phyloP scores from a whole-genome alignment of 2,888 invertebrate genomes.

The Lithophane ornitopus region DNA sequence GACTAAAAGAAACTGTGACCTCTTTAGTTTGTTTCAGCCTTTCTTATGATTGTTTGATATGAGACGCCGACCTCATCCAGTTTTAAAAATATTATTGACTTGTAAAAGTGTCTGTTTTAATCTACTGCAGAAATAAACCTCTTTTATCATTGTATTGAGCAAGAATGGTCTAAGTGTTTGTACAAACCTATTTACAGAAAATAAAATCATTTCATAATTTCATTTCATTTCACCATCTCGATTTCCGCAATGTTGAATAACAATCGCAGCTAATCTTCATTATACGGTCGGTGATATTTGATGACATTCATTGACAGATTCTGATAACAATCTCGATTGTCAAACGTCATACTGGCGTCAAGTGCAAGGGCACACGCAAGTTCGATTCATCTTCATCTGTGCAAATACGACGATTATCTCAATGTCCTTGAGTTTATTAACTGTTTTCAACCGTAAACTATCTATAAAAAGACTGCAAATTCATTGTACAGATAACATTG shows the following conservation, averaged over 20 bases:
- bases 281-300: neutral
- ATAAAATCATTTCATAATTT: too few species aligned
- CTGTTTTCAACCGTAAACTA: constrained; percentile 3
- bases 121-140: too few species aligned
- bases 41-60: too few species aligned
- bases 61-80: too few species aligned
- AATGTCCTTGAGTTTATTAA: constrained; percentile 30
- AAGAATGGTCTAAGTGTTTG: too few species aligned
- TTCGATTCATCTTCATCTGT: constrained; percentile 48
- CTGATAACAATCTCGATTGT: constrained; percentile 27
- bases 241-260: neutral
- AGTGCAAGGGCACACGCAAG: constrained; percentile 51
- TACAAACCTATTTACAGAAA: too few species aligned
- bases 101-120: too few species aligned
- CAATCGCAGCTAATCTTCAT: neutral
- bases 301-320: constrained; percentile 26
- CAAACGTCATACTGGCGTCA: constrained; percentile 29
- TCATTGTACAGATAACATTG: constrained; percentile 23
- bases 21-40: too few species aligned
- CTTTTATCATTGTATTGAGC: too few species aligned
- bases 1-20: too few species aligned
- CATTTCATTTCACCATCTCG: neutral
- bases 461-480: neutral
- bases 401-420: constrained; percentile 37
- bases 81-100: too few species aligned